Evolutionary conservation across 2,888 invertebrate species (phyloP).

Genomic region (Pasiphila rectangulata): DNA sequence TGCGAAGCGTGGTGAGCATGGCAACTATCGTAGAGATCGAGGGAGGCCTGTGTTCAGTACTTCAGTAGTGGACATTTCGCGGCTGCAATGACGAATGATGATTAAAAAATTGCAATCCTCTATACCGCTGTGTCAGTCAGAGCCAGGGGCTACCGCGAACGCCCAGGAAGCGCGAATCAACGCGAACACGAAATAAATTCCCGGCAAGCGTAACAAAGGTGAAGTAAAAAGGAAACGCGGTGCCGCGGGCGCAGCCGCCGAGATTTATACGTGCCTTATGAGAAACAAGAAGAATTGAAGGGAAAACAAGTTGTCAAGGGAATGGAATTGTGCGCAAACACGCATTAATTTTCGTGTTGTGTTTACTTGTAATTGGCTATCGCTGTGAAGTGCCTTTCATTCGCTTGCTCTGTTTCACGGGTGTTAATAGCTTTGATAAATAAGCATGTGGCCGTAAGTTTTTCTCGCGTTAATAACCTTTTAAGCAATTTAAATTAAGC

Average conservation of each 20-base stretch:
- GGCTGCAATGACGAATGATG: too few relatives aligned
- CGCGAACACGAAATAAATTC: slow-evolving; percentile 79
- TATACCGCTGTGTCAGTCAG: slow-evolving; percentile 4
- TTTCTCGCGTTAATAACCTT: too few relatives aligned
- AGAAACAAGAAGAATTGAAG: slow-evolving; percentile 53
- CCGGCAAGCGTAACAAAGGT: slow-evolving; percentile 79
- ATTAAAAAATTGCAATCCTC: neutral
- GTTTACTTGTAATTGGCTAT: slow-evolving; percentile 3
- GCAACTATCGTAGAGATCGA: too few relatives aligned
- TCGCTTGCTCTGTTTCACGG: neutral
- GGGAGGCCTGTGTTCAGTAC: too few relatives aligned
- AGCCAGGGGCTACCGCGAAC: slow-evolving; percentile 67
- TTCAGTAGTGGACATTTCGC: too few relatives aligned
- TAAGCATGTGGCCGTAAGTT: neutral
- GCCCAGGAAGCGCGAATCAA: slow-evolving; percentile 79
- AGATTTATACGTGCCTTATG: slow-evolving; percentile 68
- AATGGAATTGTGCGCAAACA: slow-evolving; percentile 12
- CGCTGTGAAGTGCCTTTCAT: neutral
- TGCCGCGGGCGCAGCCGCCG: slow-evolving; percentile 54
- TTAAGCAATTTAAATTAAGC: too few relatives aligned
- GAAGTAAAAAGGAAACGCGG: slow-evolving; percentile 74
- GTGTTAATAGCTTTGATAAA: neutral
- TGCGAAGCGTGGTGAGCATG: too few relatives aligned
- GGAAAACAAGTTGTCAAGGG: slow-evolving; percentile 32
- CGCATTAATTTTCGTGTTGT: slow-evolving; percentile 7